These are phyloP conservation scores for Drosophila chauvacae DNA, from an alignment of 1,140 invertebrate genomes.

Conservation along the genomic window DNA sequence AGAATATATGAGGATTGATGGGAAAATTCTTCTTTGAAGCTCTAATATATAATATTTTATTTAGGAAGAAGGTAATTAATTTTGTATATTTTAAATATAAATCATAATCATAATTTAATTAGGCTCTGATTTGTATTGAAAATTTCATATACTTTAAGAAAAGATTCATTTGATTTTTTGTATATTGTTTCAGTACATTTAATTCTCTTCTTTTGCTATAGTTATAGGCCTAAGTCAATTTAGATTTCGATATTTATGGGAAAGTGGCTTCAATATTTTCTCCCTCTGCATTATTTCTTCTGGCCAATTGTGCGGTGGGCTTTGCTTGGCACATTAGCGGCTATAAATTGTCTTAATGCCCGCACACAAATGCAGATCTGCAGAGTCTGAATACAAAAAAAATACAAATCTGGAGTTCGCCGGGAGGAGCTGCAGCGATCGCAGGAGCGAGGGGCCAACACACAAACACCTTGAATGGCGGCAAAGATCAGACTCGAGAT, in stretches of 20 bases:
- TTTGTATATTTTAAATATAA: background rate
- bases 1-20: background rate
- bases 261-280: background rate
- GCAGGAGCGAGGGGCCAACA: constrained; percentile 19
- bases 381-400: constrained; percentile 6
- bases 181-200: too few species aligned
- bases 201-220: too few species aligned
- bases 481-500: constrained; percentile 77
- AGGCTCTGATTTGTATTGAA: too few species aligned
- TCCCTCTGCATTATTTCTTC: constrained; percentile 12
- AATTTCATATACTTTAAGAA: too few species aligned
- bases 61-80: fast-evolving
- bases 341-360: constrained; percentile 84
- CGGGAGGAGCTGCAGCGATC: constrained; percentile 5
- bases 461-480: constrained; percentile 78
- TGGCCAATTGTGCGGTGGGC: constrained; percentile 76
- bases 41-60: background rate
- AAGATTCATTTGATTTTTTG: too few species aligned
- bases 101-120: background rate
- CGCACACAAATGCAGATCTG: constrained; percentile 42
- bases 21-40: background rate
- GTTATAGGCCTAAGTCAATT: too few species aligned
- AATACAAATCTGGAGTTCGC: background rate
- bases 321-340: constrained; percentile 83
- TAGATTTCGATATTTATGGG: background rate